Base-by-base conservation (phyloP, 2,113 vertebrate genomes). In the Poeciliopsis occidentalis region DNA sequence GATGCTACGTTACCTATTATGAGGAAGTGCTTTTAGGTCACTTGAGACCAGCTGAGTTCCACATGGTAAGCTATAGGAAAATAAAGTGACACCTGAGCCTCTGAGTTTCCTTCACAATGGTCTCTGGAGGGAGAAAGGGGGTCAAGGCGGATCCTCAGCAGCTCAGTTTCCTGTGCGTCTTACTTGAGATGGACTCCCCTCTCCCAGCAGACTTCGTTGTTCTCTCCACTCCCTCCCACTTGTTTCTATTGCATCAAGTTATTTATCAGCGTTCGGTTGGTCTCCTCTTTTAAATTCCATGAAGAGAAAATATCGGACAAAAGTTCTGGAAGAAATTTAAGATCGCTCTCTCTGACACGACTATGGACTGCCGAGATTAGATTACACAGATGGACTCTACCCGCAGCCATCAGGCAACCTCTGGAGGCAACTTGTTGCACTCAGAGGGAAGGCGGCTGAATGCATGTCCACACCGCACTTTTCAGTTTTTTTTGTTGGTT, bases 71-170 rank as follows among this genome's bases (percentile, higher is more conserved):
- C 83, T 88, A 88, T 78, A 88, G 91, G 87, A 92, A 92, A 92
- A 91, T 84, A 89, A 87, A 83, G 77, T 71, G 92, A 88, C 81
- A 94, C 82, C 88, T 37, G 92, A 93, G 83, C 83, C 80, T 57
- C 24, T 1, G 72, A 81, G 76, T 73, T 88, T 86, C 83, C 86
- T 82, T 85, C 79, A 92, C 92, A 92, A 92, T n/a, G n/a, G n/a
- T n/a, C n/a, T n/a, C 37, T 62, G 88, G 86, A n/a, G 84, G 91
- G 88, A 34, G 2, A 0, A 34, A 10, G 34, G 34, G 34, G 10
- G 2, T 37, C 11, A 10, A 37, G 34, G 64, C 60, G 51, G 79
- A 44, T 72, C 74, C 60, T 81, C 57, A 69, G 69, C 31, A 85
- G 70, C 87, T 91, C 87, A 75, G 77, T 90, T 89, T 92, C 78